A percentile compares a stretch with the other conserved stretches of the same genome.
Conservation (phyloP, 2,888 invertebrate genomes). For the Troilus luridus region DNA sequence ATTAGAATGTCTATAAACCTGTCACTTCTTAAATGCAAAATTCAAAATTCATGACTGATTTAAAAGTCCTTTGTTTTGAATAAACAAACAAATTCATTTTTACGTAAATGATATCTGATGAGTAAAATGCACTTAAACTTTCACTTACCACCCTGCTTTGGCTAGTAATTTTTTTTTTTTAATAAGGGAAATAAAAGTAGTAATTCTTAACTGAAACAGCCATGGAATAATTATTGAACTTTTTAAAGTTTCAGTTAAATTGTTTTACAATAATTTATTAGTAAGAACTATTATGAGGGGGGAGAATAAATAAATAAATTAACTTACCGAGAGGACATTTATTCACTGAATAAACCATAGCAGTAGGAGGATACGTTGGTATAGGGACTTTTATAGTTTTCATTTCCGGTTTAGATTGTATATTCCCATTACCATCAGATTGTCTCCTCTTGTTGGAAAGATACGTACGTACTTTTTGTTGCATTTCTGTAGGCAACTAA, state of each 20-base stretch:
- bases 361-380: constrained; percentile 86
- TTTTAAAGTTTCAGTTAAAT: too few relatives aligned
- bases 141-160: too few relatives aligned
- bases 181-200: too few relatives aligned
- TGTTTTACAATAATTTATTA: too few relatives aligned
- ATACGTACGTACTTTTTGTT: constrained; percentile 88
- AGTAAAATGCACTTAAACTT: too few relatives aligned
- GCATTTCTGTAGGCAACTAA: constrained; percentile 91
- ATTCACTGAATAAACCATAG: constrained; percentile 80
- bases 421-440: constrained; percentile 69
- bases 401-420: constrained; percentile 71
- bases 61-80: neutral
- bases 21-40: neutral
- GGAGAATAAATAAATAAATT: neutral
- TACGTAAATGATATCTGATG: too few relatives aligned
- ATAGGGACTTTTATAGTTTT: constrained; percentile 82
- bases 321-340: constrained; percentile 65
- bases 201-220: too few relatives aligned
- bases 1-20: neutral
- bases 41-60: neutral
- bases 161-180: too few relatives aligned
- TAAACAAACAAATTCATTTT: too few relatives aligned
- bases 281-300: neutral
- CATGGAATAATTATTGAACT: too few relatives aligned
- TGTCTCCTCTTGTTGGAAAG: constrained; percentile 75